A percentile compares a stretch with the other conserved stretches of the same genome.
phyloP scores from a whole-genome alignment of 2,113 vertebrate species.

The Orthonyx spaldingii region DNA sequence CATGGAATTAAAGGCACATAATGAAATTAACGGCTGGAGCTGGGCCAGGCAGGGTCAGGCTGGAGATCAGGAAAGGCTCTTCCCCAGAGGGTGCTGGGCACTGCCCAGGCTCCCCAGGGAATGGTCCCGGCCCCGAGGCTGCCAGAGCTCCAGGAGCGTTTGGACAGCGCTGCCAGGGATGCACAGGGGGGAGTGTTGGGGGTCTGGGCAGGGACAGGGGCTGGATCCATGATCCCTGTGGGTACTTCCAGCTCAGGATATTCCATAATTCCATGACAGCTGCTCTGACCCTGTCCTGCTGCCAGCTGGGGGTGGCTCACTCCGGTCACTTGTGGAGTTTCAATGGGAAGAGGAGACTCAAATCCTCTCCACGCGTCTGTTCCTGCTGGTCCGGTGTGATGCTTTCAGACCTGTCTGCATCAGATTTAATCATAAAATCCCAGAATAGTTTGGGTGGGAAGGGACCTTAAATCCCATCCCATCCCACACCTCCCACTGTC shows the following conservation, averaged over 20 bases:
- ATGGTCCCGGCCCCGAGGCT: background rate
- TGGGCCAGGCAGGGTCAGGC: accelerated
- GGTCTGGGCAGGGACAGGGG: accelerated
- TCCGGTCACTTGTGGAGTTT: accelerated
- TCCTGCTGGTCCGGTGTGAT: background rate
- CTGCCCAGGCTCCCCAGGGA: background rate
- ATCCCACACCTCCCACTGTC: background rate
- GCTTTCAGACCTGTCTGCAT: background rate
- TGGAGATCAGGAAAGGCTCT: too few relatives aligned
- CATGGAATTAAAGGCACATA: background rate
- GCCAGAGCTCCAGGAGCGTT: background rate
- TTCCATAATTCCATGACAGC: background rate
- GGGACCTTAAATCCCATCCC: background rate
- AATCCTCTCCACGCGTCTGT: accelerated
- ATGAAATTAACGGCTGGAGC: background rate
- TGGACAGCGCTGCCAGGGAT: background rate
- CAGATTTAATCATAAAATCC: background rate
- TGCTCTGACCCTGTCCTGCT: background rate
- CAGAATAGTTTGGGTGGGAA: background rate
- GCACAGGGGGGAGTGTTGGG: background rate
- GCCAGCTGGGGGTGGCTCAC: background rate
- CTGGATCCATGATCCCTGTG: background rate
- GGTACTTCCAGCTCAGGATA: background rate
- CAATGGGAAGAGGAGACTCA: background rate
- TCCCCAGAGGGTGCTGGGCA: background rate